phyloP scores from a whole-genome alignment of 2,113 vertebrate genomes.

The Mohoua ochrocephala region DNA sequence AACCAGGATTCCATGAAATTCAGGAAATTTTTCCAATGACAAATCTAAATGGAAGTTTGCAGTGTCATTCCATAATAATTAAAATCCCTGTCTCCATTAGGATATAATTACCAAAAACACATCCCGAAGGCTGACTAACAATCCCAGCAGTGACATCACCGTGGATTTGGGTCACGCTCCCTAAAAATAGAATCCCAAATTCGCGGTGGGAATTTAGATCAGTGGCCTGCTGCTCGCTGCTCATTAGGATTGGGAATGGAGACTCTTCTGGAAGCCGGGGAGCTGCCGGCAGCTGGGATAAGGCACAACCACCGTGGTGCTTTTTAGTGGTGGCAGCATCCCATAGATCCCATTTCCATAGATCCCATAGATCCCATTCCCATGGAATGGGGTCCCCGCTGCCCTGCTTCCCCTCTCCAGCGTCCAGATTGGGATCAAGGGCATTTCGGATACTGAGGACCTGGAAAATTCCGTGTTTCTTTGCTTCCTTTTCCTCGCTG shows the following conservation, averaged over 20 bases:
- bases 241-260: not conserved
- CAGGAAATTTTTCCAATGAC: not conserved
- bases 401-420: not conserved
- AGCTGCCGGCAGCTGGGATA: not conserved
- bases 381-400: not conserved
- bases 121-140: not conserved
- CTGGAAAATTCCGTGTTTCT: not conserved
- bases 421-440: not conserved
- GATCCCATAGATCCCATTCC: not conserved
- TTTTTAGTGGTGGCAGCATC: not conserved
- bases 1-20: not conserved
- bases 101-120: not conserved
- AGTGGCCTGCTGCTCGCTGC: not conserved
- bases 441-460: not conserved
- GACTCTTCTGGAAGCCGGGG: not conserved
- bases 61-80: not conserved
- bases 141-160: not conserved
- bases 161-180: not conserved
- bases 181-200: constrained; percentile 11
- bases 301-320: not conserved
- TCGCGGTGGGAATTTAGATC: not conserved
- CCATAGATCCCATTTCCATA: not conserved
- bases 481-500: not conserved
- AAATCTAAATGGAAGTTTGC: not conserved
- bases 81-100: not conserved